Conservation (phyloP, 92 coral and sea anemone genomes). For the Zoanthus sociatus region DNA sequence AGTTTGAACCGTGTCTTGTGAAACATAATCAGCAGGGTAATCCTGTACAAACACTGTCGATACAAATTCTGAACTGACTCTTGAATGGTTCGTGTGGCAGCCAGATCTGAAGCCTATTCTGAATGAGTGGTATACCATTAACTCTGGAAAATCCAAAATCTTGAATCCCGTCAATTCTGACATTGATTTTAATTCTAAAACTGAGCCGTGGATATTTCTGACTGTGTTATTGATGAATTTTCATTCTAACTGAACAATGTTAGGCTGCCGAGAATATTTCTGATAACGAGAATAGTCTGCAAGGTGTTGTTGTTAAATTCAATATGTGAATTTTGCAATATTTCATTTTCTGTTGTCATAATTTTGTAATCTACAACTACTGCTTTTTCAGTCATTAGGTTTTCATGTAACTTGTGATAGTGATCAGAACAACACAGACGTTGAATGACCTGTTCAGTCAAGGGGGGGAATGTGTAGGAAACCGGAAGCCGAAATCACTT, state of each 20-base stretch:
- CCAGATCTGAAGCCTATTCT: background rate
- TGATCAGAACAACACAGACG: too few relatives aligned
- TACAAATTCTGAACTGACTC: background rate
- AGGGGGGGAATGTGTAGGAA: slow-evolving; percentile 23
- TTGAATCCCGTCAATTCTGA: slow-evolving; percentile 21
- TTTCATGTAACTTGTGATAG: background rate
- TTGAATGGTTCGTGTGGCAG: slow-evolving; percentile 7
- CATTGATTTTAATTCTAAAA: background rate
- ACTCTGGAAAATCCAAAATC: background rate
- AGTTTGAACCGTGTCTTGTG: background rate
- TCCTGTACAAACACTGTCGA: background rate
- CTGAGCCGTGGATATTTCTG: slow-evolving; percentile 19
- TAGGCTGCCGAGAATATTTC: background rate
- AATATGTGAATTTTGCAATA: background rate
- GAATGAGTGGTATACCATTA: background rate
- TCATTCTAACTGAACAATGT: background rate
- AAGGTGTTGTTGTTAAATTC: background rate
- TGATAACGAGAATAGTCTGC: background rate
- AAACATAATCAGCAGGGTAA: background rate
- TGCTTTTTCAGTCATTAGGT: background rate
- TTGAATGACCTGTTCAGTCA: background rate
- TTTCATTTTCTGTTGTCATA: background rate
- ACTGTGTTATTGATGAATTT: background rate
- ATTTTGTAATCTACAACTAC: background rate
- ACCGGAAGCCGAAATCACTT: slow-evolving; percentile 16